Evolutionary conservation across 2,888 invertebrate species (phyloP).

Genomic region (Ectobius pallidus): DNA sequence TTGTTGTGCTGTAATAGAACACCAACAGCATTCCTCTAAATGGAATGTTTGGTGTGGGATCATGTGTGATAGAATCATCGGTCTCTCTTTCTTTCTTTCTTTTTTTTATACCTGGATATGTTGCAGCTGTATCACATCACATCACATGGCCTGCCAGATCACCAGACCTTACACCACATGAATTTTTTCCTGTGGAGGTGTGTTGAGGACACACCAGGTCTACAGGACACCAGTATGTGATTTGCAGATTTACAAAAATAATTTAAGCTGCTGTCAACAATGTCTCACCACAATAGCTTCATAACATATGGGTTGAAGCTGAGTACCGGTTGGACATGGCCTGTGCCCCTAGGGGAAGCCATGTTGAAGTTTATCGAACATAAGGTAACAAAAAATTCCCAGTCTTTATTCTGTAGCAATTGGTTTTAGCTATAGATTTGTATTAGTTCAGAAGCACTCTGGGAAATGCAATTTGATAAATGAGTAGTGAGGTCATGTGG

Average conservation of each 20-base stretch:
- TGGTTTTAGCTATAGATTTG: no score
- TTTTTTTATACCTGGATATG: conserved; percentile 3
- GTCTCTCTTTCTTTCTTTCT: background rate
- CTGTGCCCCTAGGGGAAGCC: background rate
- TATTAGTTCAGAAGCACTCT: no score
- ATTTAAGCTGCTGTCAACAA: background rate
- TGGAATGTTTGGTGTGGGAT: background rate
- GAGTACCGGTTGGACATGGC: background rate
- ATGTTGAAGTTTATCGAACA: background rate
- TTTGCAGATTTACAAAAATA: background rate
- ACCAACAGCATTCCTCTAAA: background rate
- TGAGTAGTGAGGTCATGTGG: no score
- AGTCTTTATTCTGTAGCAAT: no score
- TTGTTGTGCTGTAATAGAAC: background rate
- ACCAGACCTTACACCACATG: background rate
- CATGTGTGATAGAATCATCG: background rate
- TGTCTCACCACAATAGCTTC: background rate
- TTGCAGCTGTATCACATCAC: background rate
- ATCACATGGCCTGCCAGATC: background rate
- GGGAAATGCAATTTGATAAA: no score
- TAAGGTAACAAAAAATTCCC: no score
- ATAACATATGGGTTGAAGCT: background rate
- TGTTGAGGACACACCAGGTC: background rate
- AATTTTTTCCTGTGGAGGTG: background rate
- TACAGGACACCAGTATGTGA: background rate